Conservation (phyloP, 2,888 invertebrate species). For the Abscondita cerata region DNA sequence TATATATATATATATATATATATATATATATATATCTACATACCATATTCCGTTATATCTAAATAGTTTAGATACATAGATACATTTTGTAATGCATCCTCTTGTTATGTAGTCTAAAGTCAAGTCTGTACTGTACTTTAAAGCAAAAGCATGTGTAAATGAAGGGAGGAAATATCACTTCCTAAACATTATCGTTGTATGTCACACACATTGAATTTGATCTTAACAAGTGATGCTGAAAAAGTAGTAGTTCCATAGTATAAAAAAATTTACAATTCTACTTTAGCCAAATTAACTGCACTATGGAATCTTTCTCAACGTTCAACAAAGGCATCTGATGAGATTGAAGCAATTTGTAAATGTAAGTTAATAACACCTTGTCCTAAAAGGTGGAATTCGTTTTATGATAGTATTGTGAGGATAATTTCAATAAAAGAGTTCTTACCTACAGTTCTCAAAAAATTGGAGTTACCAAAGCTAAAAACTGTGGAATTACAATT, state of each 20-base stretch:
- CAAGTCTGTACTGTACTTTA: too few relatives aligned
- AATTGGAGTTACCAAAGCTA: slow-evolving; percentile 1
- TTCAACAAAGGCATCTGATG: slow-evolving; percentile 7
- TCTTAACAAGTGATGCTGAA: slow-evolving; percentile 11
- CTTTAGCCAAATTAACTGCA: slow-evolving; percentile 15
- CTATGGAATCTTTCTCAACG: slow-evolving; percentile 13
- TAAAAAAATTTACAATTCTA: slow-evolving; percentile 16
- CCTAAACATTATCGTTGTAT: not conserved
- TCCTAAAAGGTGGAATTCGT: slow-evolving; percentile 9
- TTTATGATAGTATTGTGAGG: not conserved
- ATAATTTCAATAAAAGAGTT: not conserved
- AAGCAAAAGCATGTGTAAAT: too few relatives aligned
- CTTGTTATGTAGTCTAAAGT: too few relatives aligned
- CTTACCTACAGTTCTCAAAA: slow-evolving; percentile 1
- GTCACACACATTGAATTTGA: slow-evolving; percentile 6
- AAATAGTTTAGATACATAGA: too few relatives aligned
- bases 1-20: too few relatives aligned
- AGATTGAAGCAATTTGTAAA: slow-evolving; percentile 9
- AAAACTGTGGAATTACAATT: slow-evolving; percentile 7
- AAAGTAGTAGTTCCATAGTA: not conserved
- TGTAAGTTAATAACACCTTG: slow-evolving; percentile 10
- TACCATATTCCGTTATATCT: too few relatives aligned
- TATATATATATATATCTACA: too few relatives aligned
- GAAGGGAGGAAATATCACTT: not conserved
- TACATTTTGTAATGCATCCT: too few relatives aligned